Base-by-base conservation (phyloP, 2,797 vertebrate species). In the Zenarchopterus dispar region DNA sequence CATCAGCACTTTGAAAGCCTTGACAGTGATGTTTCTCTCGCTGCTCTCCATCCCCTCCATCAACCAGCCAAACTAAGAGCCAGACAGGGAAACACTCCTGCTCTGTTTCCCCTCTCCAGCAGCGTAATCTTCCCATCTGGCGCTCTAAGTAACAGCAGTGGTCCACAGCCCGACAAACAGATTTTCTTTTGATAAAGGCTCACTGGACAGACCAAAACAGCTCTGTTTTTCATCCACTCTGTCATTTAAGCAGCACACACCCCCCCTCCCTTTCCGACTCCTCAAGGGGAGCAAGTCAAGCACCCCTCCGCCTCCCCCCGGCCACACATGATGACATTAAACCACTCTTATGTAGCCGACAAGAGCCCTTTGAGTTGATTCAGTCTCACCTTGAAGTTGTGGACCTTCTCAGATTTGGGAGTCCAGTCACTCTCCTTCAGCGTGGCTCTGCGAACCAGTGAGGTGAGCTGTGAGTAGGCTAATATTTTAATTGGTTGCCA, bases 401-500 rank as follows among this genome's bases (percentile, higher is more conserved):
- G 98, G 86, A 96, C 92, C 94, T 99, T 99, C 86, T 99, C 96
- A 41, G 97, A 96, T 91, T 92, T 96, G 48, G 96, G 93, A 46
- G 94, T 87, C 55, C 94, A 92, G 36, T 97, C 95, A 23, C 92
- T 97, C 88, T 99, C 98, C 90, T 97, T 99, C 91, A 99, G 94
- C 21, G 98, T 97, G 69, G 97, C 97, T 93, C 96, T 95, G 89
- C 98, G 95, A 73, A 99, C 97, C 84, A 99, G 94, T 43, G 98
- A 99, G 78, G 96, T 98, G 93, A 99, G 91, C 96, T 99, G 98
- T 41, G 97, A 99, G 96, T 99, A 99, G 93, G 97, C 97, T 91
- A 99, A 99, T 80, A 98, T 95, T 97, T 99, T 99, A 81, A 99
- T 96, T 81, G 98, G 98, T 91, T 98, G 96, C 98, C 97, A 99